Conservation (phyloP, 2,113 vertebrate genomes). For the Diadophis punctatus region DNA sequence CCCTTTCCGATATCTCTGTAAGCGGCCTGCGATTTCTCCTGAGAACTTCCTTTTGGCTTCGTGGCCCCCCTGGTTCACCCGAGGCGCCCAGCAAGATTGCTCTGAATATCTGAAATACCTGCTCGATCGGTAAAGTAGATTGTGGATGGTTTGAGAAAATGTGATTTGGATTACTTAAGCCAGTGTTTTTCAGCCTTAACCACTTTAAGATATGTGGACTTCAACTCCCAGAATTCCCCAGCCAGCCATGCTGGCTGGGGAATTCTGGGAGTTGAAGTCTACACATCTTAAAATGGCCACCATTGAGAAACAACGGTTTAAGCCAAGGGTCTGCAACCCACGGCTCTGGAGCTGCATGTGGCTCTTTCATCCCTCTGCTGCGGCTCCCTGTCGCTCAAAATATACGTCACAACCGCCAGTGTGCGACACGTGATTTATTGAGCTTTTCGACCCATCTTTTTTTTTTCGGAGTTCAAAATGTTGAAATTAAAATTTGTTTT, state of each 20-base stretch:
- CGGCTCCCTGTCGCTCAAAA: too few relatives aligned
- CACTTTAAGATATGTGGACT: not conserved
- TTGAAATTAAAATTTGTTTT: too few relatives aligned
- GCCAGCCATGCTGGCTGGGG: not conserved
- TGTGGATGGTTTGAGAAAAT: not conserved
- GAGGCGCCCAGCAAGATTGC: conserved; percentile 80
- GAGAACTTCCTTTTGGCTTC: conserved; percentile 78
- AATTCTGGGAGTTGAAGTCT: not conserved
- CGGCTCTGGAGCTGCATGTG: too few relatives aligned
- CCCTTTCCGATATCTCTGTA: not conserved
- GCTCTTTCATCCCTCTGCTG: too few relatives aligned
- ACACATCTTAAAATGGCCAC: not conserved
- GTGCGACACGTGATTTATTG: too few relatives aligned
- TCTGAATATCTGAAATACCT: conserved; percentile 82
- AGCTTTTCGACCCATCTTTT: too few relatives aligned
- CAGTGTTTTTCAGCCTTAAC: not conserved
- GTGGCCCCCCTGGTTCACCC: conserved; percentile 82
- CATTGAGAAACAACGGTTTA: too few relatives aligned
- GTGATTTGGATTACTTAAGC: not conserved
- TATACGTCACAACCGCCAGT: too few relatives aligned
- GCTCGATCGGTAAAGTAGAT: conserved; percentile 70
- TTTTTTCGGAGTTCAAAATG: too few relatives aligned
- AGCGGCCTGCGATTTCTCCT: conserved; percentile 78
- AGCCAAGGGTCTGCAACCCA: too few relatives aligned
- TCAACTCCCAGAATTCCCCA: not conserved